These are phyloP conservation scores for Athalia rosae DNA, from an alignment of 2,888 invertebrate species.

Conservation along the genomic window DNA sequence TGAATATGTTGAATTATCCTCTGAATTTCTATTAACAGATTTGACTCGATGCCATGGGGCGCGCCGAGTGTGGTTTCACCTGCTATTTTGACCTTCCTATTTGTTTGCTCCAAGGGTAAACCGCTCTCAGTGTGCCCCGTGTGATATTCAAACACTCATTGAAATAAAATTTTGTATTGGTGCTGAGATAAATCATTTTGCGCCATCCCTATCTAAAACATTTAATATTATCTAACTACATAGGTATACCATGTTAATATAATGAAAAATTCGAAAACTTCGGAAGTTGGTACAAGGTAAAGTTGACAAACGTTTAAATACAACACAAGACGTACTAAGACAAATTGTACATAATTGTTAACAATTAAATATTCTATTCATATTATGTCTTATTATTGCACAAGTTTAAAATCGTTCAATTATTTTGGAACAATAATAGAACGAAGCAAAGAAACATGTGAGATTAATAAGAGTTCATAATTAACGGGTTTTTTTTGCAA, in stretches of 20 bases:
- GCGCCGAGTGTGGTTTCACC: no score
- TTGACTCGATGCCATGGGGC: background rate
- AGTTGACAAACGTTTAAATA: slow-evolving; percentile 54
- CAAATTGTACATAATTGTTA: slow-evolving; percentile 54
- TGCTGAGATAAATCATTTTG: slow-evolving; percentile 2
- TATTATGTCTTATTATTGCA: slow-evolving; percentile 1
- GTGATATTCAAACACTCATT: background rate
- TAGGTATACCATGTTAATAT: slow-evolving; percentile 10
- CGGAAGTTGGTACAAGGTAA: slow-evolving; percentile 47
- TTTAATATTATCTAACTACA: slow-evolving; percentile 11
- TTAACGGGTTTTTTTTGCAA: background rate
- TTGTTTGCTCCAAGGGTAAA: no score
- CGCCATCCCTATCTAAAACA: background rate
- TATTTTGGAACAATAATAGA: background rate
- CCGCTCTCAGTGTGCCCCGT: background rate
- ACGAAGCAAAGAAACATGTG: background rate
- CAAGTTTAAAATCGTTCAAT: background rate
- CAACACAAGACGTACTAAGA: slow-evolving; percentile 54
- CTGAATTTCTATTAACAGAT: background rate
- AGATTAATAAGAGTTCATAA: slow-evolving; percentile 2
- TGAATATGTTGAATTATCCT: no score
- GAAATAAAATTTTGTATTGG: background rate
- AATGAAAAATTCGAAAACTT: slow-evolving; percentile 4
- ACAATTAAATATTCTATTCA: background rate
- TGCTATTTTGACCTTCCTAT: no score